Evolutionary conservation across 2,888 invertebrate species (phyloP).

Genomic region (Drosophila subquinaria): DNA sequence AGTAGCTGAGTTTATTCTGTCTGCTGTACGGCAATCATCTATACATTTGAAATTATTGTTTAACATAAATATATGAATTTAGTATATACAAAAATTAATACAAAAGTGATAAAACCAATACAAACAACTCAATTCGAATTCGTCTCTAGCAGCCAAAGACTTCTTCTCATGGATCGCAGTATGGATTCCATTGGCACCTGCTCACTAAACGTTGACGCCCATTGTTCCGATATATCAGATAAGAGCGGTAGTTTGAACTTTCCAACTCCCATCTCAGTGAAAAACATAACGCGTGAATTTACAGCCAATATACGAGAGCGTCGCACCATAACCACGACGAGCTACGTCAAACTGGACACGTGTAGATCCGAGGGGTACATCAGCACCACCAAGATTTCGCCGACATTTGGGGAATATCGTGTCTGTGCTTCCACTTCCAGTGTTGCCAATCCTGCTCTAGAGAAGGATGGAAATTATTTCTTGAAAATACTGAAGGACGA

Average conservation of each 20-base stretch:
- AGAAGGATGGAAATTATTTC: constrained; percentile 91
- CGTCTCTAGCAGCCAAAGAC: constrained; percentile 42
- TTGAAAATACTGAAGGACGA: constrained; percentile 91
- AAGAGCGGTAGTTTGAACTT: constrained; percentile 89
- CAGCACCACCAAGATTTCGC: constrained; percentile 33
- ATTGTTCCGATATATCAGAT: constrained; percentile 90
- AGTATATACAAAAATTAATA: constrained; percentile 27
- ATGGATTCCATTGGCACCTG: constrained; percentile 95
- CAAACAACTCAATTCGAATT: constrained; percentile 7
- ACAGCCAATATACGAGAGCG: constrained; percentile 88
- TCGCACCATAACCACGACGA: constrained; percentile 69
- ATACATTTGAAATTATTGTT: neutral
- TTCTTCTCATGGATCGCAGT: constrained; percentile 89
- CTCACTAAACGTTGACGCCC: constrained; percentile 93
- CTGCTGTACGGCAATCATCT: constrained; percentile 14
- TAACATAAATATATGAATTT: constrained; percentile 9
- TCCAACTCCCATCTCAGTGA: constrained; percentile 88
- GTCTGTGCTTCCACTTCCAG: neutral
- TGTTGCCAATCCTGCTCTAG: neutral
- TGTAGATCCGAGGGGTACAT: constrained; percentile 44
- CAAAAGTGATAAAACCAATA: constrained; percentile 20
- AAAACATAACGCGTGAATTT: constrained; percentile 87
- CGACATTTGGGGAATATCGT: neutral
- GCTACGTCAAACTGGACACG: constrained; percentile 78
- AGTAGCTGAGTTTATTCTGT: constrained; percentile 15